Base-by-base conservation (phyloP, 1,140 invertebrate species). In the Hylaeus volcanicus region DNA sequence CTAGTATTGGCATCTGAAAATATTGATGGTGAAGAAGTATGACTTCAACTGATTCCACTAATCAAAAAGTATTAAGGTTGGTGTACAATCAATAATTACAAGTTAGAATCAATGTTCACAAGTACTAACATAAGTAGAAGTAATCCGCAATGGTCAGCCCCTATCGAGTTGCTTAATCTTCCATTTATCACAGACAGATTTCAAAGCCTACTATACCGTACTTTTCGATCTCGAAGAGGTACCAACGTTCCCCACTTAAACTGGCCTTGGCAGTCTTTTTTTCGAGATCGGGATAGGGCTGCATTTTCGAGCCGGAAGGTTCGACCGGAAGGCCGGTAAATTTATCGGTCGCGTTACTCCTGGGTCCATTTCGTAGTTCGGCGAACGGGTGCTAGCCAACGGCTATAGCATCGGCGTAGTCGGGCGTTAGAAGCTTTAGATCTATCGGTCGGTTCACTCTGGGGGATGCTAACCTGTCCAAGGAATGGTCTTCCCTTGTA, bases 281-380 rank as follows among this genome's bases (percentile, higher is more conserved):
- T 84, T 64, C 70, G 39, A 45, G 53, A 65, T 43, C 63, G 48
- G 70, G 63, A 68, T 66, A 56, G 79, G 84, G 69, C 55, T 74
- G 83, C 83, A 85, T 77, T 76, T 83, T 83, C 60, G 79, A 84
- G 68, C 48, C 69, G 48, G 63, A 82, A 70, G 74, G 84, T 89
- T 85, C 82, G 75, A 79, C 69, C 45, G 75, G 66, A 79, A 86
- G 78, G 71, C 85, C 83, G 84, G 89, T 89, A 90, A 91, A 91
- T 91, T 91, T 90, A 90, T 88, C 88, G 87, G 84, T 85, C 76
- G 83, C 80, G 85, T 87, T 89, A 89, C 88, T 88, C 86, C 64
- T 81, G 85, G 87, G 89, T 91, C 88, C 88, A 90, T 91, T 91
- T 91, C 88, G 90, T 86, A 89, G 82, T 74, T 78, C 65, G 75